Conservation (phyloP, 2,113 vertebrate species). For the Poeciliopsis retropinna region DNA sequence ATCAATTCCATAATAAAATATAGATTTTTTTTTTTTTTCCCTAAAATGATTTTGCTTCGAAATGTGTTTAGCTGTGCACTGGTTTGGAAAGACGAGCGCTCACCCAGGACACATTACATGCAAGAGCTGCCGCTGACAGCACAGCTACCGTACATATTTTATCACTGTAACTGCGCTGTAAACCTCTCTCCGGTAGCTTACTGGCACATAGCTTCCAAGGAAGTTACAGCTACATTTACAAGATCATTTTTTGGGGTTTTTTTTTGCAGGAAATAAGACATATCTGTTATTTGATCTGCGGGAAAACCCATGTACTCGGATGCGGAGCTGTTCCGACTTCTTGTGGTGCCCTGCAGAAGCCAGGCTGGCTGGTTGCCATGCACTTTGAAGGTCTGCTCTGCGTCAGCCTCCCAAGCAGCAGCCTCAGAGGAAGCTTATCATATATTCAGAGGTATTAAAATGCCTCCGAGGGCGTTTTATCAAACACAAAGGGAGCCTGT, state of each 20-base stretch:
- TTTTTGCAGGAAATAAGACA: background rate
- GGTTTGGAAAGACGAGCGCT: background rate
- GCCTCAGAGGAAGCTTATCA: constrained; percentile 47
- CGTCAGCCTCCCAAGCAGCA: constrained; percentile 43
- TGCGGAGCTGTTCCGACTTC: constrained; percentile 25
- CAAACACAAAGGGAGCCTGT: constrained; percentile 65
- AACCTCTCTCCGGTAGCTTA: background rate
- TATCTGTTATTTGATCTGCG: background rate
- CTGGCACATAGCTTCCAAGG: background rate
- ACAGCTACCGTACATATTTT: too few relatives aligned
- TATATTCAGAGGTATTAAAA: constrained; percentile 74
- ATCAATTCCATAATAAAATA: background rate
- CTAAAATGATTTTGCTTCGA: background rate
- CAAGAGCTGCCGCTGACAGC: background rate
- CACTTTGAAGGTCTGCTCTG: constrained; percentile 47
- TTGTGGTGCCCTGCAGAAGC: constrained; percentile 23
- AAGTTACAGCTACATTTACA: background rate
- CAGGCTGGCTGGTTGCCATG: constrained; percentile 42
- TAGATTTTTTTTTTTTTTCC: background rate
- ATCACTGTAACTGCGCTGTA: background rate
- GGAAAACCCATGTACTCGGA: constrained; percentile 6
- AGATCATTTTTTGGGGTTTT: background rate
- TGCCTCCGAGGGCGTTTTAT: constrained; percentile 65
- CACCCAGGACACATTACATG: background rate
- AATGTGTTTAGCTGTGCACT: too few relatives aligned